Conservation (phyloP, 1,140 invertebrate genomes). For the fruit fly (Drosophila melanogaster) region Release_6_plus_ISO1_MT NC_004354.4:11726501-11727000, state of each 20-base stretch:
- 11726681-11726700: conserved; percentile 72
- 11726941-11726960: conserved; percentile 70
- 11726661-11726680: conserved; percentile 64
- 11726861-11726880: conserved; percentile 23
- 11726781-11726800: conserved; percentile 71
- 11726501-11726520: background rate
- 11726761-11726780: conserved; percentile 72
- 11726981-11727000: conserved; percentile 64
- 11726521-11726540: conserved; percentile 73
- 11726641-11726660: conserved; percentile 63
- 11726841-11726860: conserved; percentile 24
- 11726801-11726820: conserved; percentile 49
- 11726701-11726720: conserved; percentile 79
- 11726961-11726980: conserved; percentile 32
- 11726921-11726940: conserved; percentile 78
- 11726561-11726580: conserved; percentile 81
- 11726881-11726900: conserved; percentile 41
- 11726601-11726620: conserved; percentile 68
- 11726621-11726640: conserved; percentile 39
- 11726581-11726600: conserved; percentile 75
- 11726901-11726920: conserved; percentile 42
- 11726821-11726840: conserved; percentile 19
- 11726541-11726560: conserved; percentile 79
- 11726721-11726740: conserved; percentile 78
- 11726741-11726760: conserved; percentile 65